These are phyloP conservation scores for Chionodraco myersi DNA, from an alignment of 2,113 vertebrate species.

Conservation along the genomic window DNA sequence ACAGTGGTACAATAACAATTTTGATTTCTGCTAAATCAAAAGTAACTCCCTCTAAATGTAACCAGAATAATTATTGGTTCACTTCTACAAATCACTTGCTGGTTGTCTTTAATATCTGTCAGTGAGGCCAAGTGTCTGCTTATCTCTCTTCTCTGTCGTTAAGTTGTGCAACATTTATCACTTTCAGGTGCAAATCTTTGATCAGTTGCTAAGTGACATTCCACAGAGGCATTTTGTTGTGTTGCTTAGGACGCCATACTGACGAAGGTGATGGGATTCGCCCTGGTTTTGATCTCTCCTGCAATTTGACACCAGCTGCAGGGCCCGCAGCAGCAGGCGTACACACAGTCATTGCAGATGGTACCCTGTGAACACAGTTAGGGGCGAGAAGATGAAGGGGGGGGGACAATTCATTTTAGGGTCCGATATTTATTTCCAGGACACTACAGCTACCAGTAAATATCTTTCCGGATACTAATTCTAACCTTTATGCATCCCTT, in stretches of 20 bases:
- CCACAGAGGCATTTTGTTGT: background rate
- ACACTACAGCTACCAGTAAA: too few species aligned
- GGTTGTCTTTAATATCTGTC: background rate
- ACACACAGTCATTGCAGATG: constrained; percentile 70
- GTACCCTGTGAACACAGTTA: constrained; percentile 64
- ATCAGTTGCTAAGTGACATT: constrained; percentile 23
- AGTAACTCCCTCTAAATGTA: too few species aligned
- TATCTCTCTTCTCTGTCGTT: constrained; percentile 1
- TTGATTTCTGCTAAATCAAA: too few species aligned
- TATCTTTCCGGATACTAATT: too few species aligned
- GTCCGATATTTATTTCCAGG: background rate
- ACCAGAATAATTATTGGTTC: background rate
- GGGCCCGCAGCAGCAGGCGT: constrained; percentile 66
- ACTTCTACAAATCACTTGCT: background rate
- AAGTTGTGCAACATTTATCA: background rate
- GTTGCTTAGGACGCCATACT: background rate
- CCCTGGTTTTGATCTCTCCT: constrained; percentile 73
- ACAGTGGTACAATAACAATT: too few species aligned
- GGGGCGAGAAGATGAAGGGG: background rate
- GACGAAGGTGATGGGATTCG: constrained; percentile 31
- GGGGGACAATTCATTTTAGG: background rate
- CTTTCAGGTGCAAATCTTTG: background rate
- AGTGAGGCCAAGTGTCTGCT: background rate
- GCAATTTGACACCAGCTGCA: constrained; percentile 82
- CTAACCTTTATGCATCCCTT: too few species aligned